Evolutionary conservation across 2,888 invertebrate genomes (phyloP).

Genomic region (Panorpa germanica): DNA sequence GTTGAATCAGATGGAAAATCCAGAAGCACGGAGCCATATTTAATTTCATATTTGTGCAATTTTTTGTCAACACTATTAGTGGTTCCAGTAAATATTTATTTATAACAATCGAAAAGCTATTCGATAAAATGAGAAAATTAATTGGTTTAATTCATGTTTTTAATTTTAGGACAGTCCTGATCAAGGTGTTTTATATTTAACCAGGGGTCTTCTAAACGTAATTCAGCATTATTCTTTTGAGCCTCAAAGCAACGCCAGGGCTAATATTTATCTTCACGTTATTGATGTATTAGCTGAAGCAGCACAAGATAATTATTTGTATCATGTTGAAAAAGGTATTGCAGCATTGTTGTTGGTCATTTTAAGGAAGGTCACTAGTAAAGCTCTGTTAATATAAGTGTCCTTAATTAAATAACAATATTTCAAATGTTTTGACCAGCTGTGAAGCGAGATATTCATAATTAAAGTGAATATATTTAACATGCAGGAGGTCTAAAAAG

Average conservation of each 20-base stretch:
- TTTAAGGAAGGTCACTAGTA: not conserved
- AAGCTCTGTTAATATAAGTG: too few relatives aligned
- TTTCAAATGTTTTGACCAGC: too few relatives aligned
- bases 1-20: conserved; percentile 55
- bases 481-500: too few relatives aligned
- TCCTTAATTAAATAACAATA: too few relatives aligned
- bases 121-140: conserved; percentile 5
- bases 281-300: conserved; percentile 62
- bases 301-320: conserved; percentile 66
- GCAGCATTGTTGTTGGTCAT: conserved; percentile 6
- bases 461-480: too few relatives aligned
- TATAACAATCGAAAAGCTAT: not conserved
- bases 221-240: conserved; percentile 58
- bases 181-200: conserved; percentile 64
- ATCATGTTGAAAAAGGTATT: conserved; percentile 66
- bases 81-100: conserved; percentile 43
- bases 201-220: conserved; percentile 63
- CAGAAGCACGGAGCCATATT: conserved; percentile 50
- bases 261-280: conserved; percentile 50
- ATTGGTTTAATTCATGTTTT: conserved; percentile 8
- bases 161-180: conserved; percentile 65
- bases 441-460: too few relatives aligned
- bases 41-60: conserved; percentile 51
- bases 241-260: conserved; percentile 41
- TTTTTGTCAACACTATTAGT: conserved; percentile 67